Conservation (phyloP, 37 sponge, comb jelly and placozoan species). For the Aphrocallistes beatrix region DNA sequence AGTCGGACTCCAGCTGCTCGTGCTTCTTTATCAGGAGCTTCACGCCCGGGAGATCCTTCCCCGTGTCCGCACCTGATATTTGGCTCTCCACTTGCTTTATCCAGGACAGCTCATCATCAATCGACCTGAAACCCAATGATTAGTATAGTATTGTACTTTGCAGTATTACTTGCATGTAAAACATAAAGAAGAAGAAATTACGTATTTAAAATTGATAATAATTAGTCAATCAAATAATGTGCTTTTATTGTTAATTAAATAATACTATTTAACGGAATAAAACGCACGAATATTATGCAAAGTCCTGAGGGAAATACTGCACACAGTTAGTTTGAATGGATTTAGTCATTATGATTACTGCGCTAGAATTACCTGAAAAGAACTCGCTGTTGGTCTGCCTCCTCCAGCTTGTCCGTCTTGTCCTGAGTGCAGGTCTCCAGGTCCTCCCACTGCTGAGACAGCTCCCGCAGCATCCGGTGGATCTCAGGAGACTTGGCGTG, state of each 20-base stretch:
- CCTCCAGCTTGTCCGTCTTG: slow-evolving; percentile 47
- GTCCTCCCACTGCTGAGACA: slow-evolving; percentile 54
- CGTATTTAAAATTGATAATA: too few species aligned
- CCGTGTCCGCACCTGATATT: slow-evolving; percentile 60
- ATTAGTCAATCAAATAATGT: too few species aligned
- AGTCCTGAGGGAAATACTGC: not conserved
- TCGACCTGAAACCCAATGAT: slow-evolving; percentile 40
- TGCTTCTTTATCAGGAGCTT: slow-evolving; percentile 82
- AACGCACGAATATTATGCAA: too few species aligned
- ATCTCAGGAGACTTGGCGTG: slow-evolving; percentile 49
- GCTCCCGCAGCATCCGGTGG: slow-evolving; percentile 24
- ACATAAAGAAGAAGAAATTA: too few species aligned
- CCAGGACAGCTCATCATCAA: slow-evolving; percentile 72
- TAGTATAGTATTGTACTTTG: too few species aligned
- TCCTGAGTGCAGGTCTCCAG: slow-evolving; percentile 46
- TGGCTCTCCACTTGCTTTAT: slow-evolving; percentile 57
- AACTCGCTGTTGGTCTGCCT: slow-evolving; percentile 27
- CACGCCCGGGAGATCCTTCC: slow-evolving; percentile 68
- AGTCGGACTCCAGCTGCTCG: slow-evolving; percentile 28
- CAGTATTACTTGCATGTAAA: too few species aligned
- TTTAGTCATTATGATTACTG: too few species aligned
- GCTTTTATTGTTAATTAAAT: too few species aligned
- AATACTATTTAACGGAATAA: too few species aligned
- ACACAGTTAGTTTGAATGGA: not conserved
- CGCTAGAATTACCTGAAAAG: slow-evolving; percentile 3